A percentile compares a stretch with the other conserved stretches of the same genome.
Conservation (phyloP, 1,140 invertebrate species). For the Belonocnema kinseyi region DNA sequence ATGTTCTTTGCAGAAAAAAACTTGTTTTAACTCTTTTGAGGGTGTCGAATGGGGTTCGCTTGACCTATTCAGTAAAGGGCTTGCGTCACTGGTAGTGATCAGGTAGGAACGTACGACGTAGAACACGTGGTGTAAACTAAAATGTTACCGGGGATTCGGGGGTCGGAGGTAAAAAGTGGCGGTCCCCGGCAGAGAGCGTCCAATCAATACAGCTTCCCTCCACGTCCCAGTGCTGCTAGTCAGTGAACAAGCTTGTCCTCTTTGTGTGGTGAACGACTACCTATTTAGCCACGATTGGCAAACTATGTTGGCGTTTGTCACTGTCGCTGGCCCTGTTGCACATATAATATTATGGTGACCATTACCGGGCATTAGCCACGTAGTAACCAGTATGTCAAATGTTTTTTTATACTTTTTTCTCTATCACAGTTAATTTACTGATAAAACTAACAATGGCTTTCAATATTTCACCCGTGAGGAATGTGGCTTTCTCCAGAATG, state of each 20-base stretch:
- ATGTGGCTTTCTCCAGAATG: background rate
- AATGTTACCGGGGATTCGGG: background rate
- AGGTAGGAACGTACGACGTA: background rate
- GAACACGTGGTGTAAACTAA: constrained; percentile 9
- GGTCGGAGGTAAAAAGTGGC: constrained; percentile 30
- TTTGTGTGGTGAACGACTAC: constrained; percentile 34
- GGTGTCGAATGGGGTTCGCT: no score
- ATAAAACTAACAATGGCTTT: background rate
- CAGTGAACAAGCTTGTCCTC: background rate
- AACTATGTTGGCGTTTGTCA: constrained; percentile 20
- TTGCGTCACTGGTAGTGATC: background rate
- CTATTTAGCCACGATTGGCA: constrained; percentile 44
- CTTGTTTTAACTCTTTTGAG: no score
- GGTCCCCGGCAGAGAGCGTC: constrained; percentile 61
- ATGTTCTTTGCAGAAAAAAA: no score
- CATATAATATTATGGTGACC: background rate
- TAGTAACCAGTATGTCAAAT: constrained; percentile 5
- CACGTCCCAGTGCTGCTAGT: constrained; percentile 34
- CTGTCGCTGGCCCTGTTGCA: constrained; percentile 17
- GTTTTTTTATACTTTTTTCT: background rate
- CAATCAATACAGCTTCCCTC: constrained; percentile 68
- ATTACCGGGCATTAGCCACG: constrained; percentile 1
- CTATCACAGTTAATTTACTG: background rate
- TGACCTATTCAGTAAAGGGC: no score
- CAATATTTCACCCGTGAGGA: background rate